A percentile compares a stretch with the other conserved stretches of the same genome.
phyloP scores from a whole-genome alignment of 2,888 invertebrate species.

The Octonoba sinensis region DNA sequence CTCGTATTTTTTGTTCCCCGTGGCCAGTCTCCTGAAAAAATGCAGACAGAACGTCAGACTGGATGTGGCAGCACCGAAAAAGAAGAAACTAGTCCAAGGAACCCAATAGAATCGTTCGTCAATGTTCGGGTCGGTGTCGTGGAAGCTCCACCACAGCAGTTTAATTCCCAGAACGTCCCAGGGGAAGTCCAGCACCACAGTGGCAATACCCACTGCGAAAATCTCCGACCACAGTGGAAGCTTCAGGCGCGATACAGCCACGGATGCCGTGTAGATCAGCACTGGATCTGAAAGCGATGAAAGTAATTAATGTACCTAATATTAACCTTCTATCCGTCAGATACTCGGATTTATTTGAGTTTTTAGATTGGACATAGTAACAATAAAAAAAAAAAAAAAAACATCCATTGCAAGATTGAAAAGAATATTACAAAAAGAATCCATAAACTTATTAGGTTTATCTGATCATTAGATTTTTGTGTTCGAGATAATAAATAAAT shows the following conservation, averaged over 20 bases:
- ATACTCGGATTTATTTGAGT: no score
- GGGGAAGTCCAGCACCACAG: conserved; percentile 82
- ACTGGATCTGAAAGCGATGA: conserved; percentile 71
- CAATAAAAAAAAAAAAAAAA: no score
- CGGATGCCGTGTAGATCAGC: conserved; percentile 74
- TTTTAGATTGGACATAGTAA: no score
- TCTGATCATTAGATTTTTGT: no score
- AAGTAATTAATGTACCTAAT: no score
- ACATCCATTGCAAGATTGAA: no score
- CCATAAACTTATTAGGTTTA: no score
- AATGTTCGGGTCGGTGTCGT: conserved; percentile 76
- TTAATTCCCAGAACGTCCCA: conserved; percentile 85
- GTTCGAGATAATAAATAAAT: no score
- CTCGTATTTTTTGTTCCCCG: conserved; percentile 73
- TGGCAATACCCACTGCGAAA: conserved; percentile 78
- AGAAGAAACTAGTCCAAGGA: conserved; percentile 87
- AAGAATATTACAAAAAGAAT: no score
- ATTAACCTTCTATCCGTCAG: no score
- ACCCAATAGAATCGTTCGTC: conserved; percentile 84
- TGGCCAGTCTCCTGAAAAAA: conserved; percentile 75
- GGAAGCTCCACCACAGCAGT: conserved; percentile 88
- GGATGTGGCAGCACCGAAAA: conserved; percentile 82
- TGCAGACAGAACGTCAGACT: conserved; percentile 81
- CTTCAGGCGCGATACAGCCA: conserved; percentile 73
- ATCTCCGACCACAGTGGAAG: conserved; percentile 74